phyloP scores from a whole-genome alignment of 2,797 vertebrate genomes.

The Sciurus carolinensis region DNA sequence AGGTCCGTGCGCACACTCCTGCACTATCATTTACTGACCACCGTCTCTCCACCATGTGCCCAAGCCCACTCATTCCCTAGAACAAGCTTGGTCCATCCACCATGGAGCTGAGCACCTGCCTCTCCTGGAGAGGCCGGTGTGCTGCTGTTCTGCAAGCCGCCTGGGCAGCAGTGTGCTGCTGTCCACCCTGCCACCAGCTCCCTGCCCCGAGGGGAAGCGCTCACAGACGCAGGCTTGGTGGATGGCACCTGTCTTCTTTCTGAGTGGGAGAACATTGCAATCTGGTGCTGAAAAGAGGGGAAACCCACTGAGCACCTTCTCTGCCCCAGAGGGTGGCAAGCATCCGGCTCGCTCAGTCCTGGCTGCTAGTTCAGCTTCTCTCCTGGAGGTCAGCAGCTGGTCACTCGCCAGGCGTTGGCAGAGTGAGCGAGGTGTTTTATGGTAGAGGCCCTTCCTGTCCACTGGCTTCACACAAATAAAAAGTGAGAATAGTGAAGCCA shows the following conservation, averaged over 20 bases:
- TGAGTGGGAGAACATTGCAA: slow-evolving; percentile 51
- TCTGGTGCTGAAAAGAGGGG: background rate
- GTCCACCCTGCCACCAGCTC: too few relatives aligned
- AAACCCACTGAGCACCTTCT: slow-evolving; percentile 37
- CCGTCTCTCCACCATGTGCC: background rate
- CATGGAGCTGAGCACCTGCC: background rate
- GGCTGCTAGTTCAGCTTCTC: slow-evolving; percentile 59
- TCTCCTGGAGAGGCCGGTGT: background rate
- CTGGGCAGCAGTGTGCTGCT: too few relatives aligned
- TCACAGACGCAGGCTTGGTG: slow-evolving; percentile 52
- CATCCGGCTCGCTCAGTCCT: background rate
- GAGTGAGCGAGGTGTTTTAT: background rate
- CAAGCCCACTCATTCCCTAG: background rate
- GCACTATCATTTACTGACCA: background rate
- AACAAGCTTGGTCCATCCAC: background rate
- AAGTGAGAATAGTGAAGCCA: background rate
- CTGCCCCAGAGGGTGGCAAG: slow-evolving; percentile 29
- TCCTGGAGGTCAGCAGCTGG: slow-evolving; percentile 50
- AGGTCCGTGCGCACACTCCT: background rate
- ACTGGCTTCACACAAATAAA: slow-evolving; percentile 37
- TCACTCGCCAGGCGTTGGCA: background rate
- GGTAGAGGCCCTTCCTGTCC: background rate
- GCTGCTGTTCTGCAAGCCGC: too few relatives aligned
- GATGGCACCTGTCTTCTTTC: slow-evolving; percentile 32
- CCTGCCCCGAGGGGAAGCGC: background rate